Percentiles rank a stretch among this genome's conserved stretches.
Evolutionary conservation across 2,113 vertebrate genomes (phyloP).

Genomic region (Perca flavescens): DNA sequence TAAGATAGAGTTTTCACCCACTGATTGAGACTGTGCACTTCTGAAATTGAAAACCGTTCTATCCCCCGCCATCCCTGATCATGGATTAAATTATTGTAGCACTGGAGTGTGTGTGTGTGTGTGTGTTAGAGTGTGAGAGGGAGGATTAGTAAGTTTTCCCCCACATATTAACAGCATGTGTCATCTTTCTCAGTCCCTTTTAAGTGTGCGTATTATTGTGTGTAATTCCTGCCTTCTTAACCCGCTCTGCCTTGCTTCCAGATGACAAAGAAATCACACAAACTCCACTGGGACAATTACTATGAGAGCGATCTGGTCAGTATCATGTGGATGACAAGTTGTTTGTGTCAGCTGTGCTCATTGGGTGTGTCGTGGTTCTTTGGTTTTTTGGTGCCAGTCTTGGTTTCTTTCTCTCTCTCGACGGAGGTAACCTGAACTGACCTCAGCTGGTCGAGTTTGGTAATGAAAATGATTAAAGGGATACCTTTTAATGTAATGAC

Average conservation of each 20-base stretch:
- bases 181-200: not conserved
- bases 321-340: constrained; percentile 76
- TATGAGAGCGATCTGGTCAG: constrained; percentile 97
- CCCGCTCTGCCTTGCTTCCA: constrained; percentile 91
- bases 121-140: not conserved
- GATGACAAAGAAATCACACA: constrained; percentile 95
- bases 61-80: not conserved
- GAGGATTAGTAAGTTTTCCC: constrained; percentile 16
- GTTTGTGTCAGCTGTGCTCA: constrained; percentile 68
- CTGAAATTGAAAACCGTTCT: not conserved
- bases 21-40: not conserved
- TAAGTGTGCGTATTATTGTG: constrained; percentile 43
- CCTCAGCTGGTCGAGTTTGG: constrained; percentile 19
- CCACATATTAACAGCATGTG: constrained; percentile 37
- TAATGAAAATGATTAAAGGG: constrained; percentile 58
- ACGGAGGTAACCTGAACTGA: constrained; percentile 33
- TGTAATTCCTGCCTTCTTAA: constrained; percentile 75
- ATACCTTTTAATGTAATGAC: constrained; percentile 31
- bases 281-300: constrained; percentile 95
- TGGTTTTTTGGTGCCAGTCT: constrained; percentile 50
- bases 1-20: not conserved
- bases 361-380: constrained; percentile 56
- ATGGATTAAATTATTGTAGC: not conserved
- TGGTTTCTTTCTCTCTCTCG: constrained; percentile 42
- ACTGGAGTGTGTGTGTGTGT: not conserved